Evolutionary conservation across 1,140 invertebrate genomes (phyloP), one percentile per base, ranked within the genome.

Genomic region (Reticulitermes speratus): DNA sequence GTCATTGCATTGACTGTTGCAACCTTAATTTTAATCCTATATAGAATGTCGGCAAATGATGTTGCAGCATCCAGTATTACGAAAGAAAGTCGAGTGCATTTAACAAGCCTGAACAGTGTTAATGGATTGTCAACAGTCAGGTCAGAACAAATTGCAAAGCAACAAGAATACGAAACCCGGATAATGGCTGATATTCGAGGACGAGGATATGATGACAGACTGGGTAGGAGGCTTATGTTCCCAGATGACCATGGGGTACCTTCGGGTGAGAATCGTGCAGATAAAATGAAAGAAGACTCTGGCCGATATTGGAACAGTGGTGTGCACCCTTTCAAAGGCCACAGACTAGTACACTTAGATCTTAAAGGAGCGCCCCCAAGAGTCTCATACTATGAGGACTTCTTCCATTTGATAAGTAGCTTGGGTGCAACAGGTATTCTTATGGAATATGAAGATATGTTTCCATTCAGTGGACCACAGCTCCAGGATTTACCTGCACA

Each of bases 321-420:
- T 48, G 16, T 55, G 6, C 86, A 45, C 16, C 38, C 38, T 16
- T 87, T 87, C 82, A 44, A 19, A 32, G 87, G 87, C 23, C 19
- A 85, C 59, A 21, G 65, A 83, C 91, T 95, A 59, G 94, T 98
- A 1, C 97, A 98, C 91, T 91, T 99, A 2, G 97, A 98, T 92
- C 91, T 98, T 6, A 98, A 99, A 91, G 97, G 97, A 25, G 97
- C 96, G 0, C 96, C 97, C 6, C 96, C 96, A 0, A 95, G 94
- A 87, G 88, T 97, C 0, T 89, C 90, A n/a, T 96, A 95, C 90
- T 93, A 97, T 59, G 94, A 94, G 88, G 93, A 95, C 85, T 87
- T 98, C 0, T 93, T 99, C 84, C 94, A 95, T 7, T 91, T 97
- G 86, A 89, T 99, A 0, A 95, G 94, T 88, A 92, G 93, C 83